Evolutionary conservation across 2,888 invertebrate species (phyloP).

Genomic region (Apocheima hispidaria): DNA sequence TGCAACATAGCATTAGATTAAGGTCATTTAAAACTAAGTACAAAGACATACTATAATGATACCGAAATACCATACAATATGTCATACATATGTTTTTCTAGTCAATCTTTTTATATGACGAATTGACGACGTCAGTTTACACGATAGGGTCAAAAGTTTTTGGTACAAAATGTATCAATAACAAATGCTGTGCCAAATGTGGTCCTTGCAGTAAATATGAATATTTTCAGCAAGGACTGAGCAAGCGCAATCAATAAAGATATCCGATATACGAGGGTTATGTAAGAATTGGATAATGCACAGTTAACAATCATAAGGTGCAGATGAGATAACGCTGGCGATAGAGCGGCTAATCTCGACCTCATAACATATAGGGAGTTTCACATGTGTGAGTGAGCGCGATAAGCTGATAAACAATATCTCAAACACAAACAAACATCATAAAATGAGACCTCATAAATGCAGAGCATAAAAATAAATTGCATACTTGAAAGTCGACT

Average conservation of each 20-base stretch:
- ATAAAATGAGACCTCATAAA: background rate
- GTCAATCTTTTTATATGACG: background rate
- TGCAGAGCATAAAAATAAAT: background rate
- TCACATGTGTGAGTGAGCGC: conserved; percentile 3
- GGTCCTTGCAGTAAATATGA: background rate
- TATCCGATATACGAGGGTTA: conserved; percentile 10
- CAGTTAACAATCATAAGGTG: conserved; percentile 21
- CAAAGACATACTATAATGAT: background rate
- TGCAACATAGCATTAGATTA: background rate
- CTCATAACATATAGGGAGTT: conserved; percentile 17
- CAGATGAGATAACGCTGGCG: conserved; percentile 23
- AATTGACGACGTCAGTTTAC: background rate
- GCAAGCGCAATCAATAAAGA: background rate
- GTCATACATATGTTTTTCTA: background rate
- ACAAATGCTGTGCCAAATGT: no score
- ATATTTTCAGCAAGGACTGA: background rate
- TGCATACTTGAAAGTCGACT: background rate
- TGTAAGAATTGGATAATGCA: conserved; percentile 13
- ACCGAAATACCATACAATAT: background rate
- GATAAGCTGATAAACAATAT: conserved; percentile 19
- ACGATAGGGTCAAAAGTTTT: background rate
- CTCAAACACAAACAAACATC: conserved; percentile 13
- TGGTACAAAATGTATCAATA: no score
- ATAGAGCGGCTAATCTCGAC: conserved; percentile 26
- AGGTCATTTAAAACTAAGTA: background rate